Base-by-base conservation (phyloP, 2,888 invertebrate species). In the Folsomia manolachei region DNA sequence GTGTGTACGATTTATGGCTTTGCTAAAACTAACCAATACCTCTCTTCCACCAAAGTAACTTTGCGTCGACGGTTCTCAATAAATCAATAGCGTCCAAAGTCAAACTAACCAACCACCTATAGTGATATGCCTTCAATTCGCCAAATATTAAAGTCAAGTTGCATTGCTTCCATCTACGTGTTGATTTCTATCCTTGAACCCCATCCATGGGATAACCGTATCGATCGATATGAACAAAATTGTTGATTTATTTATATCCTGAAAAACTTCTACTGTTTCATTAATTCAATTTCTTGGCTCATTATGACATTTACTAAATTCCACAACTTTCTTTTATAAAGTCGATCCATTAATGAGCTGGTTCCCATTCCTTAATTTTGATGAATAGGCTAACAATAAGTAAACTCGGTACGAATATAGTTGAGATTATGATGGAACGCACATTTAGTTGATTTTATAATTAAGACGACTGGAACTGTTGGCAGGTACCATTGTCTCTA, bases 1-100 rank as follows among this genome's bases (percentile, higher is more conserved):
- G 24, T 52, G 52, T 67, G 63, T 51, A 14, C 14, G 51, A n/a
- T 60, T 66, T n/a, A 21, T 56, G n/a, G 25, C n/a, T 53, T 63
- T 69, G 72, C 68, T 72, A 72, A 69, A 76, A 76, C 76, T 74
- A 76, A 76, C 65, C 71, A 71, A 71, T n/a, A n/a, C n/a, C n/a
- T n/a, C n/a, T n/a, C n/a, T 68, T 66, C 63, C 62, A 71, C n/a
- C 71, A 66, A 71, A 52, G 63, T 18, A 56, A 56, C 56, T 56
- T 56, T 56, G 74, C 73, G 74, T 76, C 74, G 74, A 74, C 72
- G 76, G 74, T 70, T 56, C 27, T 73, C 71, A 71, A 74, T 77
- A 75, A 77, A 77, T 77, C 77, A 75, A 77, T 77, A 64, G 64
- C 71, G 63, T 63, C 71, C 71, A 25, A 23, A 26, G 9, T 7